Conservation (phyloP, 2,888 invertebrate species). For the Cybosia mesomella region DNA sequence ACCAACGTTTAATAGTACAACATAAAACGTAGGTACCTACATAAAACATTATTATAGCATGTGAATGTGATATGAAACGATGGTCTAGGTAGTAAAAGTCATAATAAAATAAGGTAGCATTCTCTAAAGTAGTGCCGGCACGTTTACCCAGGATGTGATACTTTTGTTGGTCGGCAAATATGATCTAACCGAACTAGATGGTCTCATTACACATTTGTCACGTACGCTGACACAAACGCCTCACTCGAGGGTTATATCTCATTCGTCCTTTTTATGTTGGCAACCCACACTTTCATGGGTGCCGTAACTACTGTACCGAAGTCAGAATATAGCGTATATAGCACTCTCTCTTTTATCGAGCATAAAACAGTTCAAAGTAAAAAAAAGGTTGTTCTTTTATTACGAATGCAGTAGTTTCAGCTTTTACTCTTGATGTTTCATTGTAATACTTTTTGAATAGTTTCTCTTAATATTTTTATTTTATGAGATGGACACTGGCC, state of each 20-base stretch:
- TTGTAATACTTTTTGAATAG: constrained; percentile 9
- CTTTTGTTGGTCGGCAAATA: constrained; percentile 40
- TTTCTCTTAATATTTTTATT: constrained; percentile 7
- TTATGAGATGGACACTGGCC: not conserved
- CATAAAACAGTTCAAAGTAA: constrained; percentile 23
- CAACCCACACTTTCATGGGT: constrained; percentile 39
- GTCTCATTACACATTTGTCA: constrained; percentile 66
- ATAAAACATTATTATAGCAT: constrained; percentile 4
- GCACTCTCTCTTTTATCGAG: constrained; percentile 31
- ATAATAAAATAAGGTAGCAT: constrained; percentile 6
- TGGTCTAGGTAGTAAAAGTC: constrained; percentile 2
- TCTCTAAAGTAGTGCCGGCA: constrained; percentile 6
- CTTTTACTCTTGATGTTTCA: constrained; percentile 5
- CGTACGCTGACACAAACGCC: constrained; percentile 56
- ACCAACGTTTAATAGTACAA: not conserved
- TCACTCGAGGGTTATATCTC: constrained; percentile 42
- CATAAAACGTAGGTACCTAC: constrained; percentile 4
- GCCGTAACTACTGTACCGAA: constrained; percentile 28
- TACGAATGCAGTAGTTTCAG: constrained; percentile 9
- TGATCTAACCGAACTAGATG: constrained; percentile 52
- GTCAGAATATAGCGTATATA: constrained; percentile 37
- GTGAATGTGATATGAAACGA: too few species aligned
- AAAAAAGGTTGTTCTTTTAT: constrained; percentile 18
- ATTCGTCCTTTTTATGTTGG: constrained; percentile 43
- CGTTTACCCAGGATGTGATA: constrained; percentile 28